A percentile compares a stretch with the other conserved stretches of the same genome.
Evolutionary conservation across 2,797 vertebrate species (phyloP).

Genomic region (Typhlichthys eigenmanni): DNA sequence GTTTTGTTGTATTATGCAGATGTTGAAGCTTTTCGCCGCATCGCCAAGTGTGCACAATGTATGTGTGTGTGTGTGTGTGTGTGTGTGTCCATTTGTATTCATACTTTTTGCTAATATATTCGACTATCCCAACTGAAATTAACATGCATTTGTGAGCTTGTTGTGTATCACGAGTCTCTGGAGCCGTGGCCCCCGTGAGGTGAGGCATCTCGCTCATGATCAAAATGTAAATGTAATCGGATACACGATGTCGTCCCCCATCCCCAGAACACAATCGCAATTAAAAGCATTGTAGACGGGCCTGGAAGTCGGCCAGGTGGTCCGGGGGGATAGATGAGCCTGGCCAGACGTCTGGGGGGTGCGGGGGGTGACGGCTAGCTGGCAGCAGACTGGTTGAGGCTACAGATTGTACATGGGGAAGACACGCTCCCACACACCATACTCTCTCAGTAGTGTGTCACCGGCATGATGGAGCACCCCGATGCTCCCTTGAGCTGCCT

Average conservation of each 20-base stretch:
- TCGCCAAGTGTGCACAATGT: slow-evolving; percentile 49
- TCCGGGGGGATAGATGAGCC: slow-evolving; percentile 69
- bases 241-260: not conserved
- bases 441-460: slow-evolving; percentile 60
- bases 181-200: slow-evolving; percentile 25
- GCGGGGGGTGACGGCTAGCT: slow-evolving; percentile 75
- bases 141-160: slow-evolving; percentile 32
- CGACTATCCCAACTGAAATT: slow-evolving; percentile 6
- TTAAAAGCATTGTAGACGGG: slow-evolving; percentile 50
- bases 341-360: slow-evolving; percentile 76
- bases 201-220: slow-evolving; percentile 42
- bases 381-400: slow-evolving; percentile 61
- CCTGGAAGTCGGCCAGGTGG: slow-evolving; percentile 70
- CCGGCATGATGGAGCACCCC: slow-evolving; percentile 77
- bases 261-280: slow-evolving; percentile 44
- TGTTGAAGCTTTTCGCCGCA: slow-evolving; percentile 57
- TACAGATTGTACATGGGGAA: slow-evolving; percentile 55
- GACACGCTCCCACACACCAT: slow-evolving; percentile 64
- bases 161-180: slow-evolving; percentile 20
- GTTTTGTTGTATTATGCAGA: slow-evolving; percentile 75
- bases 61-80: slow-evolving; percentile 8
- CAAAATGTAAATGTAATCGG: slow-evolving; percentile 59
- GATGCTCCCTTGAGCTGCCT: slow-evolving; percentile 35
- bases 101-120: slow-evolving; percentile 18
- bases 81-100: slow-evolving; percentile 1